phyloP scores from a whole-genome alignment of 2,888 invertebrate species.

The Oxytorus armatus region DNA sequence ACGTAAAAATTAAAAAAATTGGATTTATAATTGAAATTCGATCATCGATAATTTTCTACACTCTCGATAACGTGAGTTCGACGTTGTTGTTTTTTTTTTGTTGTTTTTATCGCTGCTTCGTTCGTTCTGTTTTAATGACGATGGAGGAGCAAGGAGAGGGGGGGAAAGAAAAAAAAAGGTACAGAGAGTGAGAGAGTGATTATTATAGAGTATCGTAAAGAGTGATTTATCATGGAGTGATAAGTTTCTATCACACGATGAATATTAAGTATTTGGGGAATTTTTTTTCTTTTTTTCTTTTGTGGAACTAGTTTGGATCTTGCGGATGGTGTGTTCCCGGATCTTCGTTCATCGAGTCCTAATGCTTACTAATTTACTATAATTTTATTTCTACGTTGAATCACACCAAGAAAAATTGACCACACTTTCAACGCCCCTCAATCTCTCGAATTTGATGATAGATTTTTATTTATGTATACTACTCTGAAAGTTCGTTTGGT shows the following conservation, averaged over 20 bases:
- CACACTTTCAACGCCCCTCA: background rate
- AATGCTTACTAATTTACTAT: constrained; percentile 18
- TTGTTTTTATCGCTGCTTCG: constrained; percentile 48
- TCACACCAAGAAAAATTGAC: constrained; percentile 7
- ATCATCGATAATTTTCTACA: constrained; percentile 3
- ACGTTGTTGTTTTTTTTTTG: too few relatives aligned
- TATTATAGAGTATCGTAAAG: constrained; percentile 48
- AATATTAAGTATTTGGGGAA: constrained; percentile 6
- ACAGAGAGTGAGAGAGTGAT: constrained; percentile 59
- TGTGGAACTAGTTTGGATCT: constrained; percentile 26
- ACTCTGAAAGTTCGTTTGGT: too few relatives aligned
- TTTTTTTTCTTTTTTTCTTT: constrained; percentile 18
- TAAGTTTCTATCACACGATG: constrained; percentile 28
- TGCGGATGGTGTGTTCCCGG: constrained; percentile 51
- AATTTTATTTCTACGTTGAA: constrained; percentile 7
- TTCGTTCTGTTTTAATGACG: constrained; percentile 34
- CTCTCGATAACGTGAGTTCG: background rate
- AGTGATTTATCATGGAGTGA: constrained; percentile 40
- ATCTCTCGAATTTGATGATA: background rate
- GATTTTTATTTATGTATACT: background rate
- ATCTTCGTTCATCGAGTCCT: constrained; percentile 34
- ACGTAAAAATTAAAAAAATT: background rate
- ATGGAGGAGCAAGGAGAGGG: constrained; percentile 12
- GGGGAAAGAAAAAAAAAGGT: constrained; percentile 40
- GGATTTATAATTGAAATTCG: constrained; percentile 16